Conservation (phyloP, 2,797 vertebrate genomes). For the Lacerta viridis region DNA sequence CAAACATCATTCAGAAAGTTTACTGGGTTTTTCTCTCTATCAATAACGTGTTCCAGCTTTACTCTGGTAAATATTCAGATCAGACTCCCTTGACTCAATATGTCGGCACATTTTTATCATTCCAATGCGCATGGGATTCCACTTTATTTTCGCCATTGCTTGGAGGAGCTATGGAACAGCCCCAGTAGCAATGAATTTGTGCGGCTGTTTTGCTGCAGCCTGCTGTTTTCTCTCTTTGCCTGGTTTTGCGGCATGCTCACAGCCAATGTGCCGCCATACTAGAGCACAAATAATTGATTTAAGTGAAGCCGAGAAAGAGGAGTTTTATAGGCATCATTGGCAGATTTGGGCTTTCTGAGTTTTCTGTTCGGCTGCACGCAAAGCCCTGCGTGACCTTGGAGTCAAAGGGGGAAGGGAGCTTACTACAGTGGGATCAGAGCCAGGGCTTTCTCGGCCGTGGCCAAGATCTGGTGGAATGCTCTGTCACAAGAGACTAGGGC, state of each 20-base stretch:
- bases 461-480: too few species aligned
- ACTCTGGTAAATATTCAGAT: slow-evolving; percentile 16
- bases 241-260: neutral
- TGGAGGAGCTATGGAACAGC: neutral
- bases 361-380: too few species aligned
- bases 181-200: neutral
- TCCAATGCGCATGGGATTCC: neutral
- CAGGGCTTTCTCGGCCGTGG: too few species aligned
- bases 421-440: too few species aligned
- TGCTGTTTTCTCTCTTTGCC: neutral
- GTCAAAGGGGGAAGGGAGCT: too few species aligned
- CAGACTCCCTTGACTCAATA: neutral
- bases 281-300: neutral
- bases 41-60: slow-evolving; percentile 12
- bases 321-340: neutral
- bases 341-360: neutral
- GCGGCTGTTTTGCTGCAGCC: too few species aligned
- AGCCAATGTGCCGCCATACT: neutral
- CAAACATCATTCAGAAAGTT: slow-evolving; percentile 1
- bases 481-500: too few species aligned
- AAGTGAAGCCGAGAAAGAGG: neutral
- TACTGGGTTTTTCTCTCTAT: slow-evolving; percentile 11
- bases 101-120: neutral
- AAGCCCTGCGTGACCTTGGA: too few species aligned
- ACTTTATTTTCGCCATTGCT: neutral